Evolutionary conservation across 2,113 vertebrate species (phyloP), one percentile per base, ranked within the genome.

Genomic region (Edolisoma coerulescens): DNA sequence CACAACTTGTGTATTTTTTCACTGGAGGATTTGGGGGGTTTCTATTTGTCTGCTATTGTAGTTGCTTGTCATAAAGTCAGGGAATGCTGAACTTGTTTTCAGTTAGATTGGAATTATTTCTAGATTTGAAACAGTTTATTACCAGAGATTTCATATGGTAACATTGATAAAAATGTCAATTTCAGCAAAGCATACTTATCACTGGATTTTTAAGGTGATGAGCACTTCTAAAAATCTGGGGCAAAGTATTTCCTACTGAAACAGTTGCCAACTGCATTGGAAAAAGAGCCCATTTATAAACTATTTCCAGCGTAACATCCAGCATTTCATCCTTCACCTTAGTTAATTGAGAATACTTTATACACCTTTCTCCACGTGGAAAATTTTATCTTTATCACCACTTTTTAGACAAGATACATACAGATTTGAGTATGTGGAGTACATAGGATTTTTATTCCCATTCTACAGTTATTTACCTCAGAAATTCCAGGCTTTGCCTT

Each of bases 311-410:
- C 32, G 11, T 16, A 42, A 64, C 20, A 33, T 28, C 35, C 63
- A 47, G 9, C 4, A 9, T 49, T 77, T 56, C 64, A 35, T 63
- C 52, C 56, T 49, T 57, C 16, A 19, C 42, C 14, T 41, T 56
- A 63, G 18, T 41, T 73, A 67, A 19, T 4, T 0, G 0, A 50
- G 26, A 77, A 44, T 53, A 52, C 16, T 88, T 68, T 16, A 24
- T 24, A 30, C 14, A 39, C 5, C 19, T 81, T 69, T 49, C 10
- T n/a, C 20, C 37, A 19, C 1, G 0, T 50, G 35, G 28, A 59
- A 19, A 68, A 87, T 35, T 37, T 75, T 75, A 9, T 54, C 35
- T 85, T 45, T 79, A 77, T 70, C 49, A 69, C 12, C 42, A 35
- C 8, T 10, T 78, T 63, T 78, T 59, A 63, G 14, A 13, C 39